These are phyloP conservation scores for Helicolenus hilgendorfi DNA, from an alignment of 2,797 vertebrate species.

Conservation along the genomic window DNA sequence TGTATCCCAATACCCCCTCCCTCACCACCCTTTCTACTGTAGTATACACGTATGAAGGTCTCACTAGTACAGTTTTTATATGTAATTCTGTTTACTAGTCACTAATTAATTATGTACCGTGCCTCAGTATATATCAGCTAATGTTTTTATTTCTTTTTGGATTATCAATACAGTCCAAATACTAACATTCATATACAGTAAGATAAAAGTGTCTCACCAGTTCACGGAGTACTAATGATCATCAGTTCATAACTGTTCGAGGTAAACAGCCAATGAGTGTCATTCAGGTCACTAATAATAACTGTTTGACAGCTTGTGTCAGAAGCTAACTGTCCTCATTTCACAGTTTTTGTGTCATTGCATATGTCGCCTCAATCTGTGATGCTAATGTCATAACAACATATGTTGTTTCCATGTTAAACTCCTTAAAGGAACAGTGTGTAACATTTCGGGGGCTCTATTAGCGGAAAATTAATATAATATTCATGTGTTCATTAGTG, in stretches of 20 bases:
- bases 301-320: constrained; percentile 11
- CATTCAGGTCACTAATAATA: constrained; percentile 3
- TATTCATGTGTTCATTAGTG: too few species aligned
- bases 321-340: constrained; percentile 13
- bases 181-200: background rate
- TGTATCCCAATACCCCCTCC: background rate
- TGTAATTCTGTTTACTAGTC: constrained; percentile 15
- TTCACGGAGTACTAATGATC: constrained; percentile 23
- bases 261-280: constrained; percentile 17
- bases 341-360: constrained; percentile 14
- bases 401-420: constrained; percentile 25
- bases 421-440: background rate
- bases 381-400: constrained; percentile 14
- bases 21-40: background rate
- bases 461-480: too few species aligned
- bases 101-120: background rate
- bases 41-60: background rate
- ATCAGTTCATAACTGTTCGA: background rate
- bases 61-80: background rate
- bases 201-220: background rate
- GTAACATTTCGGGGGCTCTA: too few species aligned
- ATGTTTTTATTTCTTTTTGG: background rate
- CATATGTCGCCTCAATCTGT: background rate
- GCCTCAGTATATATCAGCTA: constrained; percentile 17
- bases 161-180: background rate